Base-by-base conservation (phyloP, 2,113 vertebrate genomes). In the Atherinomorus stipes region DNA sequence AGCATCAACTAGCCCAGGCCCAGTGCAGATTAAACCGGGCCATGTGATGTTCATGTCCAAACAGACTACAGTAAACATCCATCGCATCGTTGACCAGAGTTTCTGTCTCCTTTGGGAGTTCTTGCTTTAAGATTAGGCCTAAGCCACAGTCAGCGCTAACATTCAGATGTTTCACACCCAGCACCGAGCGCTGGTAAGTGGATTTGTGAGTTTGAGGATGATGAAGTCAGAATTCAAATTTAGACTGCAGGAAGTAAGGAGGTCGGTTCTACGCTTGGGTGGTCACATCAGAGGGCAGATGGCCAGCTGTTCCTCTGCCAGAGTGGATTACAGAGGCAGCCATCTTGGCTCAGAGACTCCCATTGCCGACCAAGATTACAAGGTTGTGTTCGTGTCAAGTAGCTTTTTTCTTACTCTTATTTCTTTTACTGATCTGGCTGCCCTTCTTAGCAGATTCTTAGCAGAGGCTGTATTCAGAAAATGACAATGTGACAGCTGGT, bases 271-370 rank as follows among this genome's bases (percentile, higher is more conserved):
- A 28, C 31, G 53, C 2, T 11, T 9, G 23, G 53, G 62, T 12
- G 38, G 57, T 54, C 54, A 28, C 49, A 31, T 31, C 28, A 31
- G 28, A 64, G 68, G 64, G 63, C 78, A 68, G 75, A 71, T 64
- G 73, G 67, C 75, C 74, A 75, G 78, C 78, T 74, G 76, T 58
- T 71, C 49, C 54, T 57, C 61, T 37, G 49, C 60, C 47, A 47
- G 61, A 52, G 68, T 72, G 87, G 81, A 89, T 89, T 86, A 76
- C 47, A 53, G 64, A 78, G 58, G 50, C 74, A 44, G n/a, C 45
- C 19, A 25, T 63, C 56, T 72, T 58, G 80, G 74, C 61, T 26
- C 9, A 0, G 54, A 31, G 69, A 51, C 54, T 73, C 28, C 40
- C 31, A 38, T 59, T 26, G 11, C 80, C 78, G 51, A 49, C 71